Evolutionary conservation across 92 coral and sea anemone genomes (phyloP), one percentile per base, ranked within the genome.

Genomic region (Palythoa grandiflora): DNA sequence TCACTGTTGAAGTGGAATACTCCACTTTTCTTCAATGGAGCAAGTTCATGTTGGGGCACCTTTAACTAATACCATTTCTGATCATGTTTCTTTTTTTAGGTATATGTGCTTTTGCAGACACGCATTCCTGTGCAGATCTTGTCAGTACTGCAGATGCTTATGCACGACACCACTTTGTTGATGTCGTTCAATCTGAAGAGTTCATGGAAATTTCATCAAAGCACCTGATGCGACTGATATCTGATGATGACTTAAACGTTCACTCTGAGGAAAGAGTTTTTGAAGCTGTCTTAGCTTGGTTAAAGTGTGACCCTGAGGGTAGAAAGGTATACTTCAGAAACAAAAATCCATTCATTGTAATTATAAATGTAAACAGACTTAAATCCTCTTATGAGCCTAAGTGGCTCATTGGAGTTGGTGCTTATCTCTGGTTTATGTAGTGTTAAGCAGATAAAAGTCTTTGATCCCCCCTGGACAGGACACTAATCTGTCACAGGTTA

Each of bases 261-360:
- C 99, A 91, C 20, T 94, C 97, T 39, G 99, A 97, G 86, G 98
- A 97, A 84, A 87, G 99, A 60, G 99, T 92, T 14, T 97, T 92
- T 89, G 99, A 97, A 84, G 99, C 99, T 72, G 99, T 93, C 3
- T 71, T 97, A 89, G 99, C 99, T 0, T 97, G 99, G 99, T 91
- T 97, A 75, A 95, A 97, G 71, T 92, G 87, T 88, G 98, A 96
- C 78, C 77, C 84, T 11, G 96, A 93, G 19, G 86, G 79, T 5
- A 90, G 99, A 92, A 87, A 86, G 89, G 99, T 59, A 59, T 13
- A 14, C 6, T 59, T 59, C 19, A 59, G n/a, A 59, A 59, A n/a
- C 50, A 44, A 44, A 44, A 44, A 44, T 3, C 50, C 7, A 44
- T 59, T 59, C 5, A 59, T 13, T 15, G 65, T 15, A 52, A 11